A percentile compares a stretch with the other conserved stretches of the same genome.
These are phyloP conservation scores for Tetragonula clypearis DNA, from an alignment of 1,140 invertebrate genomes.

Conservation along the genomic window DNA sequence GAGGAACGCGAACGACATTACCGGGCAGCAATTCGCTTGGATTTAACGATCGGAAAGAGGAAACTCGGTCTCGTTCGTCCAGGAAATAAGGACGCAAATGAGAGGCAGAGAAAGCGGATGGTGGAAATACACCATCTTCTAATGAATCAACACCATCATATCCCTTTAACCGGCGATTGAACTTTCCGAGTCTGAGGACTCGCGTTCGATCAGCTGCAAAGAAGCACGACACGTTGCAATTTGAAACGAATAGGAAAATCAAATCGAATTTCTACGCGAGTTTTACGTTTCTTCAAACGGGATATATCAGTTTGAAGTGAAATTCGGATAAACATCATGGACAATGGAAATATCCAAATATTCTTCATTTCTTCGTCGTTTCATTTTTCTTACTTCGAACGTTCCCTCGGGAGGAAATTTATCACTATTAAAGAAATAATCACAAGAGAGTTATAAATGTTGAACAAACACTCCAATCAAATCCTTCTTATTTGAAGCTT, in stretches of 20 bases:
- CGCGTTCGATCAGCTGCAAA: background rate
- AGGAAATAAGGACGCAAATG: conserved; percentile 39
- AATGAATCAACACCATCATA: too few relatives aligned
- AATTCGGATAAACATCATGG: too few relatives aligned
- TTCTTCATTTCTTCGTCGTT: too few relatives aligned
- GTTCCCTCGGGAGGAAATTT: too few relatives aligned
- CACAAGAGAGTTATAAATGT: too few relatives aligned
- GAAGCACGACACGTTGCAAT: background rate
- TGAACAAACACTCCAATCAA: too few relatives aligned
- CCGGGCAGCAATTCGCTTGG: conserved; percentile 12
- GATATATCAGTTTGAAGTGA: too few relatives aligned
- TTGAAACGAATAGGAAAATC: background rate
- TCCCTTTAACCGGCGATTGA: conserved; percentile 11
- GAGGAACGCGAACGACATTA: background rate
- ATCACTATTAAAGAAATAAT: too few relatives aligned
- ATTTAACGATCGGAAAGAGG: conserved; percentile 34
- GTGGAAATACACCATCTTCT: conserved; percentile 1
- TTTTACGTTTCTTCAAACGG: background rate
- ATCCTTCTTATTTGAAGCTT: too few relatives aligned
- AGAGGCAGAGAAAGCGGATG: conserved; percentile 3
- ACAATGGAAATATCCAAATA: too few relatives aligned
- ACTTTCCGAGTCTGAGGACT: background rate
- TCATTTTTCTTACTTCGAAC: too few relatives aligned
- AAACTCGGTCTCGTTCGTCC: background rate
- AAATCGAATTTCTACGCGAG: background rate